Conservation (phyloP, 2,797 vertebrate genomes). For the Sebastes matsubarae region DNA sequence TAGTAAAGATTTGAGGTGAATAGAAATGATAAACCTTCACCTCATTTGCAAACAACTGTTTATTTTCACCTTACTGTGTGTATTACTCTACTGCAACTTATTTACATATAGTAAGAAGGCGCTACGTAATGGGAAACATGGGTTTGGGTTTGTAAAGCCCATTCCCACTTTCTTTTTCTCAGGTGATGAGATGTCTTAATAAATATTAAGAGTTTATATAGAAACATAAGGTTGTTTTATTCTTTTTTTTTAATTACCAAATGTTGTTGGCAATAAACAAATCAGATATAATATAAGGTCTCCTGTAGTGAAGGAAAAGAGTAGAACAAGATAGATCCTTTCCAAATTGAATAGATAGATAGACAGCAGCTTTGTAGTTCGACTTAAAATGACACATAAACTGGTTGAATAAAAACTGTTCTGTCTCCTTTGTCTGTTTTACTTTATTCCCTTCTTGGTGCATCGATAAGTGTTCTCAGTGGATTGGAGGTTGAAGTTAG, state of each 20-base stretch:
- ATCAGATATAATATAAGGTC: not conserved
- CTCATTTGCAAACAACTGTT: not conserved
- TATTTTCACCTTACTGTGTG: not conserved
- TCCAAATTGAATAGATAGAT: not conserved
- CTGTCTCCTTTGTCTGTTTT: not conserved
- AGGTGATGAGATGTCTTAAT: not conserved
- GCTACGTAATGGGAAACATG: not conserved
- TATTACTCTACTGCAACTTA: not conserved
- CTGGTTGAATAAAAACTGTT: conserved; percentile 16
- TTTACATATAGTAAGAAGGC: not conserved
- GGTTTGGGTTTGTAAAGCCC: not conserved
- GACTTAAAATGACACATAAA: conserved; percentile 7
- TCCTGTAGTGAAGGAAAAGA: not conserved
- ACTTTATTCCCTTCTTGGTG: not conserved
- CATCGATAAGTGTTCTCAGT: not conserved
- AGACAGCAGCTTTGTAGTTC: not conserved
- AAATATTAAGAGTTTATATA: not conserved
- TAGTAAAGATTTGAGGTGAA: not conserved
- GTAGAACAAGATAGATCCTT: not conserved
- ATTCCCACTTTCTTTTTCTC: not conserved
- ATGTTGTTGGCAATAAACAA: not conserved
- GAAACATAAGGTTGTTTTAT: not conserved
- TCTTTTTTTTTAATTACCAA: not conserved
- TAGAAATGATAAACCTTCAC: not conserved
- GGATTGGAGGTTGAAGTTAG: not conserved